Evolutionary conservation across 2,113 vertebrate genomes (phyloP).

Genomic region (Genyomyrus donnyi): DNA sequence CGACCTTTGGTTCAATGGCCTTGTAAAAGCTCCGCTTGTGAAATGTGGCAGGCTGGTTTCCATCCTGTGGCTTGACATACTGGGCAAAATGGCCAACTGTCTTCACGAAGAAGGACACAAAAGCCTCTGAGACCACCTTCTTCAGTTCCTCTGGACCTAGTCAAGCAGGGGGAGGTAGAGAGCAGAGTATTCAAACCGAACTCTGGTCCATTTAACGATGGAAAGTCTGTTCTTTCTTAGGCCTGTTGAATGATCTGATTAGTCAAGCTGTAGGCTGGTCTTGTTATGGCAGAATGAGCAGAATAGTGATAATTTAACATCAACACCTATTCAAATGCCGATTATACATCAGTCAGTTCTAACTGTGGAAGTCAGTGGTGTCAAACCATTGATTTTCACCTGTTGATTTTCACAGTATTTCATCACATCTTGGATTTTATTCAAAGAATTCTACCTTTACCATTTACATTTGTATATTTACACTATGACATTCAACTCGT

Average conservation of each 20-base stretch:
- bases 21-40: constrained; percentile 69
- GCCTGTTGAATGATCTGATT: neutral
- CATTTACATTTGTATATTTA: neutral
- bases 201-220: neutral
- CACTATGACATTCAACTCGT: neutral
- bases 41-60: constrained; percentile 48
- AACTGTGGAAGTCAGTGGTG: neutral
- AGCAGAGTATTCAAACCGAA: neutral
- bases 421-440: neutral
- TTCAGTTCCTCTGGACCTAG: constrained; percentile 67
- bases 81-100: constrained; percentile 64
- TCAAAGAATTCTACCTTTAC: neutral
- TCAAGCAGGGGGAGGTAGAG: neutral
- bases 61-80: constrained; percentile 55
- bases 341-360: neutral
- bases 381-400: neutral
- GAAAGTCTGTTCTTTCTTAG: neutral
- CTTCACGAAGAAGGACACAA: constrained; percentile 69
- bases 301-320: neutral
- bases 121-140: constrained; percentile 60
- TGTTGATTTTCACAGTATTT: neutral
- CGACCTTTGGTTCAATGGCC: constrained; percentile 52
- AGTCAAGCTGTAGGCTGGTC: neutral
- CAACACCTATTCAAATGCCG: neutral
- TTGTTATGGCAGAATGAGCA: neutral